Base-by-base conservation (phyloP, 2,888 invertebrate species). In the Hypercompe scribonia region DNA sequence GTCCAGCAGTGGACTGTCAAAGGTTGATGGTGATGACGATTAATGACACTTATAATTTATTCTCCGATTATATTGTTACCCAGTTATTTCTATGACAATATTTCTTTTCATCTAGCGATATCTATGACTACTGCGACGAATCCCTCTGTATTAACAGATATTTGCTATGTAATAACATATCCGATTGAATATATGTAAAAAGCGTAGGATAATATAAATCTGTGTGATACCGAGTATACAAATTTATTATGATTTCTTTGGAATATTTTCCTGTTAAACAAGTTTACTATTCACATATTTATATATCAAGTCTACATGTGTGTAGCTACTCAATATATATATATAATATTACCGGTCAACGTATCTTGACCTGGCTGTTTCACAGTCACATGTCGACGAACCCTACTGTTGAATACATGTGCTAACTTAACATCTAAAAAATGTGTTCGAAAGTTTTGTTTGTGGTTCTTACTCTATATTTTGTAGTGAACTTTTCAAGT, bases 371-470 rank as follows among this genome's bases (percentile, higher is more conserved):
- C 15, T 28, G 28, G 58, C 28, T 58, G 58, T 58, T 5, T 42
- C 42, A n/a, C n/a, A 34, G 54, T 33, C 68, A 54, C 8, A 50
- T 33, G 68, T 34, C 21, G 34, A n/a, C n/a, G 50, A n/a, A 13
- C 15, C 50, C 34, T 15, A 34, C 15, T 54, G 13, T 33, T 50
- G n/a, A 54, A 50, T 28, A 68, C 50, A 34, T 54, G 34, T 68
- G 13, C 8, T 31, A 54, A 54, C n/a, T 34, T 34, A 54, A n/a
- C 18, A 21, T 50, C 24, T 33, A 34, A 24, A 54, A 24, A 33
- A 68, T 68, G 68, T 50, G 34, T 50, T 50, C 54, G 15, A 68
- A 50, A 68, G 54, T 34, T n/a, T 34, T 33, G 33, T 50, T 68
- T 34, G 3, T 50, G 34, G 50, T 68, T 8, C n/a, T 68, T n/a